phyloP scores from a whole-genome alignment of 1,140 invertebrate species.

The Drosophila ogumai region DNA sequence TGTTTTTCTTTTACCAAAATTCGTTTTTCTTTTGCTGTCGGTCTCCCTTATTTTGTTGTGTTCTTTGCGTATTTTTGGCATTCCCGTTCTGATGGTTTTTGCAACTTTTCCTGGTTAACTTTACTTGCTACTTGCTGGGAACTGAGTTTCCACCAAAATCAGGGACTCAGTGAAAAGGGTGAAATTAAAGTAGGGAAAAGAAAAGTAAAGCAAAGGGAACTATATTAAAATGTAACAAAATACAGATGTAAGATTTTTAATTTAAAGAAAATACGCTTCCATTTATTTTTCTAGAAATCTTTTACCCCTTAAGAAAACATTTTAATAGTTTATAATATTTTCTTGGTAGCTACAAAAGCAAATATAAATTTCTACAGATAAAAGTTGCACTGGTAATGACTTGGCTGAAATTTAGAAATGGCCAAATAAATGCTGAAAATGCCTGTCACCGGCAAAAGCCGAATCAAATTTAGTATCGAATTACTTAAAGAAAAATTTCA shows the following conservation, averaged over 20 bases:
- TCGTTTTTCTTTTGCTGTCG: slow-evolving; percentile 27
- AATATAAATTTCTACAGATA: slow-evolving; percentile 61
- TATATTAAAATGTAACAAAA: not conserved
- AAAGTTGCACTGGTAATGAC: slow-evolving; percentile 59
- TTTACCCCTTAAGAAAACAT: not conserved
- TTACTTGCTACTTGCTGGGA: slow-evolving; percentile 8
- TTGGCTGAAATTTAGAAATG: slow-evolving; percentile 10
- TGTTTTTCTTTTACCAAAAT: slow-evolving; percentile 46
- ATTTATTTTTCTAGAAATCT: not conserved
- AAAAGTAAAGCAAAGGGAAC: too few relatives aligned
- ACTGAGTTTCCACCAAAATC: slow-evolving; percentile 11
- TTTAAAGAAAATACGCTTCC: not conserved
- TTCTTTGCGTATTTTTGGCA: slow-evolving; percentile 40
- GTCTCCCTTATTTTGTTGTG: slow-evolving; percentile 1
- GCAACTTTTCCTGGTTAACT: slow-evolving; percentile 45
- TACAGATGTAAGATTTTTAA: not conserved
- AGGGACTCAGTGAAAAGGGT: not conserved
- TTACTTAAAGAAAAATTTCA: slow-evolving; percentile 48
- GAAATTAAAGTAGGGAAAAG: not conserved
- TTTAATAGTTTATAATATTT: slow-evolving; percentile 18
- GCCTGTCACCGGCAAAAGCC: slow-evolving; percentile 1
- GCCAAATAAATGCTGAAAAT: slow-evolving; percentile 12
- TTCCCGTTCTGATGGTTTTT: slow-evolving; percentile 40
- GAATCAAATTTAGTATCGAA: slow-evolving; percentile 35
- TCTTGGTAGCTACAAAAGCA: slow-evolving; percentile 23